Conservation (phyloP, 2,888 invertebrate genomes). For the Ophion ventricosus region DNA sequence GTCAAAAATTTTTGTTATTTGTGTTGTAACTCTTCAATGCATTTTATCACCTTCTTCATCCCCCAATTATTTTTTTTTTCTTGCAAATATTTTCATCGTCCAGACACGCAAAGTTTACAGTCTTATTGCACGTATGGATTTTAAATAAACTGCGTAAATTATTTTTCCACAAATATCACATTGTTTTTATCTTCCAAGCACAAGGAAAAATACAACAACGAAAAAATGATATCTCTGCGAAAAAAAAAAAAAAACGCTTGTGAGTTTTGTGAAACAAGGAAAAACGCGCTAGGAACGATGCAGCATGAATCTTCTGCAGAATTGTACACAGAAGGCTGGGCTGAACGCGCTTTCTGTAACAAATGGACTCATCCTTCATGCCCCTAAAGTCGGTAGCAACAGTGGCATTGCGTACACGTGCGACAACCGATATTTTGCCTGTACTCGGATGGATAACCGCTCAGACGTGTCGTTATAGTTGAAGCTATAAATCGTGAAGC, state of each 20-base stretch:
- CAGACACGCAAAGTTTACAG: no score
- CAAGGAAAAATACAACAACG: background rate
- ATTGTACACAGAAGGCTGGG: conserved; percentile 7
- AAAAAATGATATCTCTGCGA: background rate
- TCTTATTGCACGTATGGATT: no score
- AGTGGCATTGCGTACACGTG: conserved; percentile 22
- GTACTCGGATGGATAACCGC: conserved; percentile 41
- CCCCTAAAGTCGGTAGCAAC: conserved; percentile 26
- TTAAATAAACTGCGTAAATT: background rate
- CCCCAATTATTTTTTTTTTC: no score
- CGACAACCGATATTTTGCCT: conserved; percentile 22
- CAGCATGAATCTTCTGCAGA: conserved; percentile 18
- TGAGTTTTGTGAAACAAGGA: conserved; percentile 1
- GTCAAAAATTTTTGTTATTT: no score
- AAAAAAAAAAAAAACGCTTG: background rate
- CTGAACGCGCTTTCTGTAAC: conserved; percentile 18
- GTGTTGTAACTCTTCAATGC: no score
- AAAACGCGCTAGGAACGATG: conserved; percentile 1
- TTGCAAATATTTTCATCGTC: no score
- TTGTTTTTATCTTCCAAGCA: background rate
- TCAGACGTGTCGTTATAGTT: background rate
- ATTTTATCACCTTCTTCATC: no score
- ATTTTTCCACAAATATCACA: background rate
- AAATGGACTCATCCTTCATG: conserved; percentile 38
- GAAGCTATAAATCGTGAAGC: conserved; percentile 11